phyloP scores from a whole-genome alignment of 2,888 invertebrate species.

The Coenonympha arcania region DNA sequence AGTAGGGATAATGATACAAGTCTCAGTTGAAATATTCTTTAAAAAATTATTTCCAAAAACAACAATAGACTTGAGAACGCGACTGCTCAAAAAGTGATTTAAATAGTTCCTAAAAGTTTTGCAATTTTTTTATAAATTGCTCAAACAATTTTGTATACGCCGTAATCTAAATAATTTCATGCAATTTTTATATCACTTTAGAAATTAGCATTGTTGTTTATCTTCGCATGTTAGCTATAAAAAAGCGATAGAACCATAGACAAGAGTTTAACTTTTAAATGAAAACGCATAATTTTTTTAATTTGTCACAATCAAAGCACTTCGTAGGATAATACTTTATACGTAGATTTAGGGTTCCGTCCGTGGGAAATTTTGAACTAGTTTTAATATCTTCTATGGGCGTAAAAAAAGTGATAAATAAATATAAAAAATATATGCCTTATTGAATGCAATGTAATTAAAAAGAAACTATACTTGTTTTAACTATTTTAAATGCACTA shows the following conservation, averaged over 20 bases:
- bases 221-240: background rate
- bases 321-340: conserved; percentile 25
- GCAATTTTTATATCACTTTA: background rate
- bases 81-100: conserved; percentile 22
- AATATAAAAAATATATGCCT: background rate
- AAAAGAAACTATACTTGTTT: no score
- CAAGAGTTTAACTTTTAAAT: background rate
- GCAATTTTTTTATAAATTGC: conserved; percentile 5
- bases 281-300: background rate
- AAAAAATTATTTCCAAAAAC: background rate
- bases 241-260: background rate
- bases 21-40: background rate
- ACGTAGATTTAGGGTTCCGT: conserved; percentile 49
- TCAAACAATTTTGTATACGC: background rate
- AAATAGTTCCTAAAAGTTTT: conserved; percentile 23
- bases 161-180: background rate
- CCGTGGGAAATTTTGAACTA: conserved; percentile 35
- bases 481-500: no score
- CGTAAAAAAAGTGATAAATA: background rate
- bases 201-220: background rate
- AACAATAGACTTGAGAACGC: background rate
- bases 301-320: background rate
- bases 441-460: background rate
- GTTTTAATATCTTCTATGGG: conserved; percentile 13
- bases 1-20: no score